These are phyloP conservation scores for Conger conger DNA, from an alignment of 2,113 vertebrate genomes.

Conservation along the genomic window DNA sequence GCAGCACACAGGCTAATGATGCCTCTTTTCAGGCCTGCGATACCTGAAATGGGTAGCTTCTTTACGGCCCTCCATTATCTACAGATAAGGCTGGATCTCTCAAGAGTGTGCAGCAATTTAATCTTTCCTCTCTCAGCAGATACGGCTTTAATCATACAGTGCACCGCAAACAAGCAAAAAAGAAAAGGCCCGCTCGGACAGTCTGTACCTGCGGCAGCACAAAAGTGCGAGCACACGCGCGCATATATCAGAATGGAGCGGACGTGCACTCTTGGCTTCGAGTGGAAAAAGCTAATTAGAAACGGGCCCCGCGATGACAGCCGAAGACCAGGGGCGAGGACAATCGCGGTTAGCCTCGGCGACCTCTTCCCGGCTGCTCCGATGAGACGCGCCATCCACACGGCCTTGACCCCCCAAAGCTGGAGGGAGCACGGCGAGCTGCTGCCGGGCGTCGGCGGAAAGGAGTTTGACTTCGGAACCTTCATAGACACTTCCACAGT, in stretches of 20 bases:
- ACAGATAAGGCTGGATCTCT: too few relatives aligned
- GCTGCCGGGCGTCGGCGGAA: not conserved
- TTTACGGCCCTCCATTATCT: not conserved
- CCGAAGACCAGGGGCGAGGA: not conserved
- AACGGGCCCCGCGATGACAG: not conserved
- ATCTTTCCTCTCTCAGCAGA: not conserved
- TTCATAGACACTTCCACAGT: not conserved
- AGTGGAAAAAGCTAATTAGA: not conserved
- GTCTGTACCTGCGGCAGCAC: not conserved
- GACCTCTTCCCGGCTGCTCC: not conserved
- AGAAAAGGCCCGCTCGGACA: too few relatives aligned
- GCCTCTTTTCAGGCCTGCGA: not conserved
- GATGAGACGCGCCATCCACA: not conserved
- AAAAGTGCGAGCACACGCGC: not conserved
- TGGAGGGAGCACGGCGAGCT: not conserved
- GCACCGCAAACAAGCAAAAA: not conserved
- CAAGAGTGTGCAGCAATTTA: not conserved
- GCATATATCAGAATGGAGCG: not conserved
- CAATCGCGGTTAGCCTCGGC: too few relatives aligned
- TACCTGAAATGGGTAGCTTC: not conserved
- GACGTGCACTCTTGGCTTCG: too few relatives aligned
- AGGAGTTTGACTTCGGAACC: too few relatives aligned
- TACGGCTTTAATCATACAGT: not conserved
- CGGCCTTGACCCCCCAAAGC: not conserved
- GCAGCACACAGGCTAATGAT: not conserved